These are phyloP conservation scores for Salarias fasciatus DNA, from an alignment of 2,797 vertebrate genomes.

Conservation along the genomic window DNA sequence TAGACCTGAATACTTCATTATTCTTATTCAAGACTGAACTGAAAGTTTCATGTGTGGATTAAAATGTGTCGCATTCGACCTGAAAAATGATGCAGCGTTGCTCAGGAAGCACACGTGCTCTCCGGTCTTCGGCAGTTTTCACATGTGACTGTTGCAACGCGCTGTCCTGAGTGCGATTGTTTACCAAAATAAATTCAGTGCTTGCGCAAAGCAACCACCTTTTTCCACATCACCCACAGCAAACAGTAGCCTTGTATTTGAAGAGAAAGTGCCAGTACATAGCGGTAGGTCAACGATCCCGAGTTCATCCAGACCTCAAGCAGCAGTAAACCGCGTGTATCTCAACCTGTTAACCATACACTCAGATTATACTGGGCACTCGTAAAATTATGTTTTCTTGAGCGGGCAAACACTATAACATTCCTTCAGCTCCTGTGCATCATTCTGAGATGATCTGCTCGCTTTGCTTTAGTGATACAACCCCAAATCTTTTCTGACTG, in stretches of 20 bases:
- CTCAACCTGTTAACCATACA: conserved; percentile 61
- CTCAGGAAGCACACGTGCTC: background rate
- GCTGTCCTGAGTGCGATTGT: conserved; percentile 19
- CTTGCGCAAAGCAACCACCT: conserved; percentile 53
- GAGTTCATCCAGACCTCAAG: conserved; percentile 66
- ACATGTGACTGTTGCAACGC: conserved; percentile 5
- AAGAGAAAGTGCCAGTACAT: conserved; percentile 83
- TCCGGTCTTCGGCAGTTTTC: background rate
- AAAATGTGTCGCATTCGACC: too few relatives aligned
- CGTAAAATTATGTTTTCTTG: conserved; percentile 51
- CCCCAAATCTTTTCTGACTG: conserved; percentile 3
- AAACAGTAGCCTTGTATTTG: conserved; percentile 83
- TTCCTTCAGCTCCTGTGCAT: conserved; percentile 9
- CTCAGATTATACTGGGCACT: conserved; percentile 42
- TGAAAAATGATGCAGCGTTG: background rate
- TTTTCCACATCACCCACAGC: conserved; percentile 59
- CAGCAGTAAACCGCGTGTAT: conserved; percentile 67
- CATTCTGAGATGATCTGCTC: conserved; percentile 13
- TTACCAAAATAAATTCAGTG: conserved; percentile 17
- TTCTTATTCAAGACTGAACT: too few relatives aligned
- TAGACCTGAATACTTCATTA: too few relatives aligned
- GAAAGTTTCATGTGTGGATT: too few relatives aligned
- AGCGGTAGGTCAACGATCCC: conserved; percentile 82
- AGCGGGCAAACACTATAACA: conserved; percentile 45
- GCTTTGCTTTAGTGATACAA: too few relatives aligned